A percentile compares a stretch with the other conserved stretches of the same genome.
Conservation (phyloP, 1,140 invertebrate genomes). For the Triops longicaudatus region DNA sequence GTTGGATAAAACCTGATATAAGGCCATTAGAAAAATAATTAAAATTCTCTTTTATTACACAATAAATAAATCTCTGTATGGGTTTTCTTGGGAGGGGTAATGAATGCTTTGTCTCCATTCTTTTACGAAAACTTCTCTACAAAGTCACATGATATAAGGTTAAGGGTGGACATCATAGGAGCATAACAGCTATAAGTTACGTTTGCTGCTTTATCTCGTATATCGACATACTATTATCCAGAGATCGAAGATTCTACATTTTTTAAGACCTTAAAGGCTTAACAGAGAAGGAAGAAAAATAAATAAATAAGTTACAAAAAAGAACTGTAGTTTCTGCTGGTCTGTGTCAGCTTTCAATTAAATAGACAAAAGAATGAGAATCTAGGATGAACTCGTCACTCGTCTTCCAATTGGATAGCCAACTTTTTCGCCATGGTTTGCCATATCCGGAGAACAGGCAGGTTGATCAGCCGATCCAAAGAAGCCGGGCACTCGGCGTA, state of each 20-base stretch:
- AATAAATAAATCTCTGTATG: slow-evolving; percentile 12
- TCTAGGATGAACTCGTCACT: slow-evolving; percentile 15
- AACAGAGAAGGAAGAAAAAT: no score
- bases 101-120: slow-evolving; percentile 7
- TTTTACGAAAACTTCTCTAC: neutral
- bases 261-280: no score
- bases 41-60: slow-evolving; percentile 11
- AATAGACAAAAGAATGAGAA: neutral
- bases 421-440: slow-evolving; percentile 24
- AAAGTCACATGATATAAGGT: neutral
- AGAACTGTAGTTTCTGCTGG: neutral
- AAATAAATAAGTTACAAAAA: no score
- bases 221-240: neutral
- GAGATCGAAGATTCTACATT: neutral
- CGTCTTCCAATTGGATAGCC: slow-evolving; percentile 27
- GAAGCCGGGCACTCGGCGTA: slow-evolving; percentile 24
- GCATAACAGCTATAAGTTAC: neutral
- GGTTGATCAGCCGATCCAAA: slow-evolving; percentile 21
- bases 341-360: neutral
- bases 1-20: slow-evolving; percentile 3
- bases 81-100: neutral
- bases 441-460: slow-evolving; percentile 25
- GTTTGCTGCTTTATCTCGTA: neutral
- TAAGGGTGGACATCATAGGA: neutral
- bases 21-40: slow-evolving; percentile 6